Conservation (phyloP, 2,113 vertebrate species). For the Antigone vipio region DNA sequence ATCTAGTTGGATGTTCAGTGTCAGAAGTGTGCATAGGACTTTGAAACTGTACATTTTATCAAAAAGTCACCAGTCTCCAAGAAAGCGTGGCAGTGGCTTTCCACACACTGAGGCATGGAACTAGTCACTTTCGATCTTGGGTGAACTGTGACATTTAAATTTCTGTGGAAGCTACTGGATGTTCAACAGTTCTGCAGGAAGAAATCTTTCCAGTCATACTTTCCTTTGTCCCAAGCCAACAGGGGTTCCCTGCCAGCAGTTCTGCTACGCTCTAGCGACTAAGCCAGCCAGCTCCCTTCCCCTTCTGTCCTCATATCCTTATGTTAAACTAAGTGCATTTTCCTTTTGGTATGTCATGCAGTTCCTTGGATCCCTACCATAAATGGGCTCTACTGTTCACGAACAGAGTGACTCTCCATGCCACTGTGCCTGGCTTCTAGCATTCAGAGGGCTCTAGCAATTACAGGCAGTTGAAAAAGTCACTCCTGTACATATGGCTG, state of each 20-base stretch:
- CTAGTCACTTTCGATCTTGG: background rate
- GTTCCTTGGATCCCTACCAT: background rate
- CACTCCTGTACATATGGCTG: background rate
- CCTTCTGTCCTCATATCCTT: background rate
- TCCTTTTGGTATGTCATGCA: background rate
- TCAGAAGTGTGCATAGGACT: background rate
- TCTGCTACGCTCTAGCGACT: background rate
- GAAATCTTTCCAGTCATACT: background rate
- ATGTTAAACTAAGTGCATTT: background rate
- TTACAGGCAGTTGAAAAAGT: background rate
- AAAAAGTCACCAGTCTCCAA: background rate
- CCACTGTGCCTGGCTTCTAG: background rate
- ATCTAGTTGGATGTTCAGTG: background rate
- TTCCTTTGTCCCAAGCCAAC: constrained; percentile 7
- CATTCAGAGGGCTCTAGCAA: background rate
- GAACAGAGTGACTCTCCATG: background rate
- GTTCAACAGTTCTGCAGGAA: background rate
- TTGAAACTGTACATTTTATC: background rate
- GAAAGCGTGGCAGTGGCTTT: background rate
- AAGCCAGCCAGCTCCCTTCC: background rate
- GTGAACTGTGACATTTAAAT: background rate
- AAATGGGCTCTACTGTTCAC: background rate
- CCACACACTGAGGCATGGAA: background rate
- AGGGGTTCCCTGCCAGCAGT: background rate
- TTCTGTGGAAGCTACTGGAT: background rate